A percentile compares a stretch with the other conserved stretches of the same genome.
phyloP scores from a whole-genome alignment of 2,113 vertebrate species.

The Paraplagusia blochii region DNA sequence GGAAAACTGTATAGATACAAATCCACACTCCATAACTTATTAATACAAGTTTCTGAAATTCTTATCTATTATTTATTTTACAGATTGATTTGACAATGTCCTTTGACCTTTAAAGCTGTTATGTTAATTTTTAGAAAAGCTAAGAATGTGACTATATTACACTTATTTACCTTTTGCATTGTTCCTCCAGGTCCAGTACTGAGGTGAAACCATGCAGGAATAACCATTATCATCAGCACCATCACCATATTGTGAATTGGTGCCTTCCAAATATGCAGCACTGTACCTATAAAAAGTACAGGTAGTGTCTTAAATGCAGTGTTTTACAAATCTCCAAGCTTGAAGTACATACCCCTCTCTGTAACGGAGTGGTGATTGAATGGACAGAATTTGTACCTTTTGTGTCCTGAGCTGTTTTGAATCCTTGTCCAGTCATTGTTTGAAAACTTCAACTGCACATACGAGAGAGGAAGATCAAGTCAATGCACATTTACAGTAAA shows the following conservation, averaged over 20 bases:
- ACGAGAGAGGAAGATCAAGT: conserved; percentile 13
- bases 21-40: no score
- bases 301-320: neutral
- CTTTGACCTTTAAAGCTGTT: no score
- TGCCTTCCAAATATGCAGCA: conserved; percentile 78
- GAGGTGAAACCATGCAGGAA: conserved; percentile 76
- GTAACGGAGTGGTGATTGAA: no score
- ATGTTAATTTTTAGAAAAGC: conserved; percentile 7
- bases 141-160: conserved; percentile 13
- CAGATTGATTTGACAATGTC: no score
- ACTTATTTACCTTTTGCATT: conserved; percentile 64
- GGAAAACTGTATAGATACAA: no score
- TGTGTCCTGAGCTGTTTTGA: conserved; percentile 73
- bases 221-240: conserved; percentile 69
- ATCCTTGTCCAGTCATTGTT: conserved; percentile 78
- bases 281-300: conserved; percentile 64
- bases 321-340: neutral
- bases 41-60: no score
- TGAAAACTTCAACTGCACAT: conserved; percentile 77
- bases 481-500: neutral
- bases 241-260: conserved; percentile 70
- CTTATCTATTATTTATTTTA: no score
- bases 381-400: conserved; percentile 68
- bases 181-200: conserved; percentile 79
- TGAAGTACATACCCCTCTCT: no score